Percentiles rank a stretch among this genome's conserved stretches.
phyloP scores from a whole-genome alignment of 2,888 invertebrate species.

The Acrobasis suavella region DNA sequence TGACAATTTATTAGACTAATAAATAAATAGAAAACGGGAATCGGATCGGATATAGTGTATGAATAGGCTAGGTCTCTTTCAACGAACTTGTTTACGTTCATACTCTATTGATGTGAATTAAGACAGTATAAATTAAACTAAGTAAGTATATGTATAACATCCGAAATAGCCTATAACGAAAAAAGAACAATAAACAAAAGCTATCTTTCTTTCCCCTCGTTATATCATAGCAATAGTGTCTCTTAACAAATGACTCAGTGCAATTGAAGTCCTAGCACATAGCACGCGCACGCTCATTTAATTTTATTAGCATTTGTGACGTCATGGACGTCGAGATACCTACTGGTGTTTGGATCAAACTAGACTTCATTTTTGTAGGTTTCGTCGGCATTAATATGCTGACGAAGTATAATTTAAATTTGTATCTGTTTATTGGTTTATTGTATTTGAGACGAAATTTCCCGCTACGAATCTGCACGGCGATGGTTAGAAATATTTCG shows the following conservation, averaged over 20 bases:
- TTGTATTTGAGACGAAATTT: background rate
- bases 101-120: too few relatives aligned
- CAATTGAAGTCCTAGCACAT: constrained; percentile 5
- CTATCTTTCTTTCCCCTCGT: background rate
- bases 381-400: background rate
- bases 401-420: background rate
- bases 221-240: background rate
- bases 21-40: too few relatives aligned
- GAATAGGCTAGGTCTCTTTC: too few relatives aligned
- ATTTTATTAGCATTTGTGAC: constrained; percentile 16
- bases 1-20: too few relatives aligned
- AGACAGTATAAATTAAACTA: too few relatives aligned
- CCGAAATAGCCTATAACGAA: too few relatives aligned
- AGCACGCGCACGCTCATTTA: constrained; percentile 15
- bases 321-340: constrained; percentile 7
- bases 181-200: background rate
- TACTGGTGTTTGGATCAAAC: constrained; percentile 8
- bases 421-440: background rate
- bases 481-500: too few relatives aligned
- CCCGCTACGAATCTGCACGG: too few relatives aligned
- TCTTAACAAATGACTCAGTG: constrained; percentile 1
- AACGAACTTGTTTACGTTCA: too few relatives aligned
- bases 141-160: too few relatives aligned
- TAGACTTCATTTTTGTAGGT: constrained; percentile 1
- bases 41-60: too few relatives aligned